Percentiles rank a stretch among this genome's conserved stretches.
These are phyloP conservation scores for Drosophila sordidula DNA, from an alignment of 2,888 invertebrate species.

Conservation along the genomic window DNA sequence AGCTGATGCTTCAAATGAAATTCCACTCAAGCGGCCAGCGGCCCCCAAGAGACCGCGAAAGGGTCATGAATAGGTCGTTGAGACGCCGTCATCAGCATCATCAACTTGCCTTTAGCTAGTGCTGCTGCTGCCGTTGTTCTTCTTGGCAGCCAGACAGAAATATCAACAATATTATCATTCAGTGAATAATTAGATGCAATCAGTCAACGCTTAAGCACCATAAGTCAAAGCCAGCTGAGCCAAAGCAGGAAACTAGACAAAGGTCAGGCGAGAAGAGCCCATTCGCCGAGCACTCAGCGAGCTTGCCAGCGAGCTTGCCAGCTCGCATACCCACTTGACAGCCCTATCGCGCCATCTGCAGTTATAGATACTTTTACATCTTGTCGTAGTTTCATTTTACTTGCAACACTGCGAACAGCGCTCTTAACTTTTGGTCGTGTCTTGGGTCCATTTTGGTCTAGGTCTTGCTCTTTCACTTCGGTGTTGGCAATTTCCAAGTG, in stretches of 20 bases:
- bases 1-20: constrained; percentile 62
- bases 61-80: constrained; percentile 77
- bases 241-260: constrained; percentile 63
- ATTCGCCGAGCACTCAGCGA: constrained; percentile 28
- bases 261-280: constrained; percentile 52
- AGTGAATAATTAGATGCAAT: constrained; percentile 83
- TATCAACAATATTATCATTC: constrained; percentile 79
- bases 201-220: constrained; percentile 82
- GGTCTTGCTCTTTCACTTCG: constrained; percentile 12
- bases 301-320: constrained; percentile 31
- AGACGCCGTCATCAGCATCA: constrained; percentile 69
- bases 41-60: constrained; percentile 64
- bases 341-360: constrained; percentile 59
- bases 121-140: constrained; percentile 29
- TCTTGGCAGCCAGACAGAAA: constrained; percentile 50
- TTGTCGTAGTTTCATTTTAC: constrained; percentile 54
- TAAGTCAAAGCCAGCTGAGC: constrained; percentile 71
- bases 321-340: constrained; percentile 37
- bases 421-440: constrained; percentile 25
- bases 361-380: constrained; percentile 58
- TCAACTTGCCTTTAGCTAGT: constrained; percentile 35
- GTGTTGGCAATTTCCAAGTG: constrained; percentile 12
- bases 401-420: constrained; percentile 35
- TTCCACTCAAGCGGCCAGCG: constrained; percentile 56
- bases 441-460: constrained; percentile 24